Conservation (phyloP, 2,797 vertebrate genomes). For the Girardinus metallicus region DNA sequence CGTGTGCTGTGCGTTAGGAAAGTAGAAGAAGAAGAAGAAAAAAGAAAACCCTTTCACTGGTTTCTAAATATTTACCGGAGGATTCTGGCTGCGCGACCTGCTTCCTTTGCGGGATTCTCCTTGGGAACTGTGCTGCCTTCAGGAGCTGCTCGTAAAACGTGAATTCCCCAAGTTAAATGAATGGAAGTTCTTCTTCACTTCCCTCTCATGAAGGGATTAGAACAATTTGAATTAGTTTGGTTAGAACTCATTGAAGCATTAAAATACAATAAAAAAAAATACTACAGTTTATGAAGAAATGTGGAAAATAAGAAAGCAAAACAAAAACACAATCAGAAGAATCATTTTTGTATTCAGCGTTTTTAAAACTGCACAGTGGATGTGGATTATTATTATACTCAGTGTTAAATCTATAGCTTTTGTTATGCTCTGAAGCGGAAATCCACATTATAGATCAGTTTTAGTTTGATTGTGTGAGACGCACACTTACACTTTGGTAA, state of each 20-base stretch:
- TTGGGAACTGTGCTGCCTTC: constrained; percentile 70
- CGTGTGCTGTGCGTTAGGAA: not conserved
- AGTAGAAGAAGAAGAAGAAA: too few species aligned
- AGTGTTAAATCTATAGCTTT: not conserved
- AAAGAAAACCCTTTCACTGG: not conserved
- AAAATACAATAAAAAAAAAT: not conserved
- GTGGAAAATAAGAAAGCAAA: not conserved
- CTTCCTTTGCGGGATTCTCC: constrained; percentile 67
- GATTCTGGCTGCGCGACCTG: constrained; percentile 50
- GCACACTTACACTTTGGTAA: not conserved
- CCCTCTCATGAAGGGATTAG: too few species aligned
- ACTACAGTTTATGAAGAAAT: not conserved
- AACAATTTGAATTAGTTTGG: not conserved
- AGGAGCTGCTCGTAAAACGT: constrained; percentile 15
- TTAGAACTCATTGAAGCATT: not conserved
- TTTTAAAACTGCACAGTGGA: not conserved
- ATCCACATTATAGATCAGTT: not conserved
- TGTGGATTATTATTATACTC: not conserved
- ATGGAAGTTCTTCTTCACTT: not conserved
- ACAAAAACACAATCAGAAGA: not conserved
- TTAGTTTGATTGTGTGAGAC: not conserved
- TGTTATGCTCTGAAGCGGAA: not conserved
- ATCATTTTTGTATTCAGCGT: not conserved
- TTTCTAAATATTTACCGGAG: constrained; percentile 20
- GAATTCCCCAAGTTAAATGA: not conserved